Evolutionary conservation across 2,888 invertebrate species (phyloP).

Genomic region (Tetanocera ferruginea): DNA sequence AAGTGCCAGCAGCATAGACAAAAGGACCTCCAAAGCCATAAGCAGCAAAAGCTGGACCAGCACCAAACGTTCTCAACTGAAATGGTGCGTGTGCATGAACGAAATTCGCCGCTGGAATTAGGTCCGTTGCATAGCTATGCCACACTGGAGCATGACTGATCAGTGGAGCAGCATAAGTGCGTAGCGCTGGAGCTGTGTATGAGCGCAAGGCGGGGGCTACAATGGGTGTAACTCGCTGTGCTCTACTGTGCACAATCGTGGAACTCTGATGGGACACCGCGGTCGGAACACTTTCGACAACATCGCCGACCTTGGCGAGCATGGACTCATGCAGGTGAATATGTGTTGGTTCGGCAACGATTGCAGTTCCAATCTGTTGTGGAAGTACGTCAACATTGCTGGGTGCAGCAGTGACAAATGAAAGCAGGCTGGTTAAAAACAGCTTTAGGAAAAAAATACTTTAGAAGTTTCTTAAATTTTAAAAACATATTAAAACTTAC

Average conservation of each 20-base stretch:
- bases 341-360: conserved; percentile 48
- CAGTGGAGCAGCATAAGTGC: conserved; percentile 6
- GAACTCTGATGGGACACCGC: conserved; percentile 71
- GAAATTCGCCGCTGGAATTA: background rate
- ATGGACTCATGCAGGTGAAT: conserved; percentile 54
- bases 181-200: conserved; percentile 35
- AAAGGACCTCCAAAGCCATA: background rate
- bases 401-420: conserved; percentile 54
- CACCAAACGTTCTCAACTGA: background rate
- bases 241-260: conserved; percentile 69
- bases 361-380: conserved; percentile 39
- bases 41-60: background rate
- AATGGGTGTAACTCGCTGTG: conserved; percentile 61
- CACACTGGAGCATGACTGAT: background rate
- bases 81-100: conserved; percentile 4
- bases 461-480: background rate
- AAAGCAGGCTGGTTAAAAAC: conserved; percentile 70
- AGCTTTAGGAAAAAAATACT: background rate
- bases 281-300: conserved; percentile 55
- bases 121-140: background rate
- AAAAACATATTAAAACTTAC: conserved; percentile 51
- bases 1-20: background rate
- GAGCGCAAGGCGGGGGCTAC: conserved; percentile 53
- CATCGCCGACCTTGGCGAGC: conserved; percentile 34
- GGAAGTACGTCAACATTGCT: conserved; percentile 38